Base-by-base conservation (phyloP, 2,113 vertebrate species). In the Spilogale gracilis region DNA sequence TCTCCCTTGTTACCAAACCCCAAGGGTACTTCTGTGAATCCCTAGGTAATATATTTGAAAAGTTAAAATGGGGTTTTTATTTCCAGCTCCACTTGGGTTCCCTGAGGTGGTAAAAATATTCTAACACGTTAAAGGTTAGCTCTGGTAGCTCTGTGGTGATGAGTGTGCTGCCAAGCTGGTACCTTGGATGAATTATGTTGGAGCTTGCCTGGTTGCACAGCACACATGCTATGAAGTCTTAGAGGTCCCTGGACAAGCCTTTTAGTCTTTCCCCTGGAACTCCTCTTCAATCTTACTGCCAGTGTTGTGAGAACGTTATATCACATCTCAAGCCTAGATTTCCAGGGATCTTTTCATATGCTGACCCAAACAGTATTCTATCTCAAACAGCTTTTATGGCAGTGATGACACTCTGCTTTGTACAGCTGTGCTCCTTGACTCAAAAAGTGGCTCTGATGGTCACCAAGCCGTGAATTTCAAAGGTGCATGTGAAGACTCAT, bases 31-130 rank as follows among this genome's bases (percentile, higher is more conserved):
- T 83, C 18, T 63, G 0, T 4, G 12, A 43, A 32, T 85, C 25
- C 23, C 45, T 71, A 61, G 11, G 18, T 61, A 61, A 80, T 73
- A 92, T 13, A 89, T 82, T 54, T 16, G 60, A 20, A 56, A 95
- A 92, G 48, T 84, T 85, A 94, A 91, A 78, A 58, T 43, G 4
- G 50, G 20, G 6, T 18, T 91, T 93, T 93, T 95, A 67, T 84
- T 93, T 93, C 61, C 85, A 86, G 10, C 69, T 83, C n/a, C 5
- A 63, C 61, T 8, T 74, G 43, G 3, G 4, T 85, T 92, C 56
- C 69, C 76, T 65, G 48, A 93, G 50, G 69, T 54, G 48, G 79
- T 86, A 73, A 94, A 89, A 65, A 30, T 58, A 43, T 43, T 73
- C 9, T 13, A 78, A 32, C 30, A 45, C 0, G 0, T 83, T 92